phyloP scores from a whole-genome alignment of 37 sponge, comb jelly and placozoan genomes.

The Ianthella basta region DNA sequence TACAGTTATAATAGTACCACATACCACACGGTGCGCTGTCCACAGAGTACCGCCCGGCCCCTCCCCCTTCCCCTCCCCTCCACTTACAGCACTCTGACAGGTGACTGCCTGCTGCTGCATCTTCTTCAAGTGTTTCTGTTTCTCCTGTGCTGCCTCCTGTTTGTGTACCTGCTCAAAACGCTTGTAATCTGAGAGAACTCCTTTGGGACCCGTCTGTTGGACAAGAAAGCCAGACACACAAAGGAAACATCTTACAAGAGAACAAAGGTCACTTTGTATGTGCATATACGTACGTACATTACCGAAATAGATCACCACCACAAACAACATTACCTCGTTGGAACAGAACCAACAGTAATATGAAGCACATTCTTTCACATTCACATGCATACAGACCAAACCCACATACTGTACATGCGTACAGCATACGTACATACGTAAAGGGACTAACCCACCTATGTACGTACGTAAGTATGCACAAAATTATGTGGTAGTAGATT shows the following conservation, averaged over 20 bases:
- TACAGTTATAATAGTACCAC: neutral
- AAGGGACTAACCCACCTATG: too few species aligned
- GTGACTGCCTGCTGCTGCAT: conserved; percentile 52
- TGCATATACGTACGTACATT: neutral
- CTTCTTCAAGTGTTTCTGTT: conserved; percentile 37
- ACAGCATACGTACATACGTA: too few species aligned
- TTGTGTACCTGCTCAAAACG: conserved; percentile 35
- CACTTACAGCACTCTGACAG: conserved; percentile 25
- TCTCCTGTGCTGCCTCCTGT: conserved; percentile 13
- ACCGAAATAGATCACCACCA: neutral
- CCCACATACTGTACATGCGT: too few species aligned
- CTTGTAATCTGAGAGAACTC: conserved; percentile 71
- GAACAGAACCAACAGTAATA: too few species aligned
- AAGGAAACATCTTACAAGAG: neutral
- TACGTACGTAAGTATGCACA: too few species aligned
- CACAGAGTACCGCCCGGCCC: neutral
- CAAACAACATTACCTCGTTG: neutral
- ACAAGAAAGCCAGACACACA: neutral
- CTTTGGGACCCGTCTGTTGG: conserved; percentile 77
- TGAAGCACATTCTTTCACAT: too few species aligned
- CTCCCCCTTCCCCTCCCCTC: too few species aligned
- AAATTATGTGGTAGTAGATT: too few species aligned
- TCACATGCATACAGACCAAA: too few species aligned
- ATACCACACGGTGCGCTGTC: neutral
- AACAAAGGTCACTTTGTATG: neutral